Evolutionary conservation across 1,140 invertebrate species (phyloP).

Genomic region (Formica exsecta): DNA sequence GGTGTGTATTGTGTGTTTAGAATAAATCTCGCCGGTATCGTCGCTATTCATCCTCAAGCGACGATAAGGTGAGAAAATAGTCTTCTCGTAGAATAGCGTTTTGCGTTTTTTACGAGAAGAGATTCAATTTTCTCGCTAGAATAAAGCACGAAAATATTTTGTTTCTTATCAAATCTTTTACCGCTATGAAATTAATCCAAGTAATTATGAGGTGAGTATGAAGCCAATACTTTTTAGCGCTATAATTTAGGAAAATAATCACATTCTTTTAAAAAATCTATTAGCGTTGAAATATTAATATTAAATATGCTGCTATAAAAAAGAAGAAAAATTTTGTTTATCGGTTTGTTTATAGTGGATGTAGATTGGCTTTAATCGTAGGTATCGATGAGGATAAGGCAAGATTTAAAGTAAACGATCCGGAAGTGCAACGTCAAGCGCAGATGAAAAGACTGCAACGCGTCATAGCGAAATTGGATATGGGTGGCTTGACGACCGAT

Average conservation of each 20-base stretch:
- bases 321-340: background rate
- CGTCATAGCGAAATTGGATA: slow-evolving; percentile 67
- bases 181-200: background rate
- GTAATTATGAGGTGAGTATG: background rate
- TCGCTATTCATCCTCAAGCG: background rate
- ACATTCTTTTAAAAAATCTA: background rate
- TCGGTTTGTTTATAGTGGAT: background rate
- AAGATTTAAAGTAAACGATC: slow-evolving; percentile 78
- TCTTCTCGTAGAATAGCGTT: background rate
- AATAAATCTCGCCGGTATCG: background rate
- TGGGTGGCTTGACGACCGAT: slow-evolving; percentile 70
- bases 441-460: slow-evolving; percentile 60
- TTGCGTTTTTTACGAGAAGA: slow-evolving; percentile 15
- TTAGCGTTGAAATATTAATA: background rate
- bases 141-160: background rate
- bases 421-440: slow-evolving; percentile 38
- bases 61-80: background rate
- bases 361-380: slow-evolving; percentile 37
- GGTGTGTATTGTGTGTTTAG: slow-evolving; percentile 65
- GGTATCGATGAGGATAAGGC: slow-evolving; percentile 77
- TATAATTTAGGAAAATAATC: background rate
- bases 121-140: slow-evolving; percentile 12
- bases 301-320: background rate
- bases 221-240: background rate
- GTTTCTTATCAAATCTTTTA: slow-evolving; percentile 26